phyloP scores from a whole-genome alignment of 2,797 vertebrate species.

The Eulemur albifrons region DNA sequence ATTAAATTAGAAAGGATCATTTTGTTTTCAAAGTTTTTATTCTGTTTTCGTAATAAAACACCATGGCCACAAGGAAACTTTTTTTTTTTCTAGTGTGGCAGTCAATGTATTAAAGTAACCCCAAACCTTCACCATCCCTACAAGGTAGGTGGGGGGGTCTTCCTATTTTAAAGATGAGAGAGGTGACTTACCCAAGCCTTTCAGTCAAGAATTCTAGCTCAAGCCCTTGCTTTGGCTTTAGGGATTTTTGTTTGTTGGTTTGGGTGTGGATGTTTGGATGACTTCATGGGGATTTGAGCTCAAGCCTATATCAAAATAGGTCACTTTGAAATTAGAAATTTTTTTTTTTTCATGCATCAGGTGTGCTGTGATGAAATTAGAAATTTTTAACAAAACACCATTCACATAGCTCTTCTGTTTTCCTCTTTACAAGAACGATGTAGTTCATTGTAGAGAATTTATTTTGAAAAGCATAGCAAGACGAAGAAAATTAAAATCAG shows the following conservation, averaged over 20 bases:
- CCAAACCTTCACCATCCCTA: neutral
- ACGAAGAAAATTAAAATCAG: constrained; percentile 8
- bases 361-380: too few relatives aligned
- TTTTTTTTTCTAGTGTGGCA: too few relatives aligned
- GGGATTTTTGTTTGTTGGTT: neutral
- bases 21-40: too few relatives aligned
- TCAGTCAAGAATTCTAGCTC: neutral
- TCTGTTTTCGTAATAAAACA: too few relatives aligned
- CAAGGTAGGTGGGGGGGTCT: neutral
- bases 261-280: neutral
- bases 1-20: too few relatives aligned
- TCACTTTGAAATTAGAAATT: neutral
- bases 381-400: neutral
- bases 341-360: too few relatives aligned
- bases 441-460: neutral
- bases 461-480: neutral
- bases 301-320: neutral
- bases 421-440: neutral
- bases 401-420: neutral
- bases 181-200: neutral
- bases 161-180: neutral
- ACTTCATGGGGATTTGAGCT: neutral
- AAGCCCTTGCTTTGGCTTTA: neutral
- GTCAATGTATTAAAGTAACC: neutral
- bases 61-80: too few relatives aligned